Evolutionary conservation across 2,888 invertebrate genomes (phyloP), one percentile per base, ranked within the genome.

Genomic region (Palloptera scutellata): DNA sequence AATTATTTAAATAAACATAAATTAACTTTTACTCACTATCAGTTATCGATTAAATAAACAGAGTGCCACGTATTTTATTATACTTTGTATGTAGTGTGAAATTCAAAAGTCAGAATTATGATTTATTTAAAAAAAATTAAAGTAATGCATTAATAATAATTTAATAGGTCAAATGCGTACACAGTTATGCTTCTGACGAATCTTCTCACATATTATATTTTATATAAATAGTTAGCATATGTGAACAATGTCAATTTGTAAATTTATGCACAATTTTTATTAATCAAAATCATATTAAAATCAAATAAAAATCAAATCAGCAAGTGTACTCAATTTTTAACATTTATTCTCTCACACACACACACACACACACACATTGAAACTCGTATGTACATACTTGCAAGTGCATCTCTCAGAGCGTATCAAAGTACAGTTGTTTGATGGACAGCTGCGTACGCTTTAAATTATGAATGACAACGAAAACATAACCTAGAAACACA

Each of bases 241-340:
- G 30, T 30, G 30, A 30, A 19, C 41, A 45, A 53, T 53, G 20
- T 57, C 54, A 61, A 69, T 54, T 30, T 69, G 67, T 52, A 59
- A 64, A 51, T 64, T 59, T 57, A 64, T 64, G 71, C 65, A 71
- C 75, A 74, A 70, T 75, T 74, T 72, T 70, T 70, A 70, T 71
- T 71, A 69, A 74, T 74, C 67, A 64, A 66, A 61, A 73, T 72
- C 68, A 58, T 68, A 74, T 71, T 66, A 65, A 72, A 70, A 68
- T 66, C 30, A 57, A 65, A 69, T 70, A 71, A 70, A 30, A 68
- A 55, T 60, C 41, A 58, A 69, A 48, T 61, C 13, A 40, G 20
- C 20, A 61, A 61, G 60, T 54, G 64, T 51, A 41, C 54, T 61
- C 45, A 45, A 54, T 66, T 17, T 62, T 15, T 13, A n/a, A 63